Base-by-base conservation (phyloP, 2,888 invertebrate species). In the Scaptomyza polygonia region DNA sequence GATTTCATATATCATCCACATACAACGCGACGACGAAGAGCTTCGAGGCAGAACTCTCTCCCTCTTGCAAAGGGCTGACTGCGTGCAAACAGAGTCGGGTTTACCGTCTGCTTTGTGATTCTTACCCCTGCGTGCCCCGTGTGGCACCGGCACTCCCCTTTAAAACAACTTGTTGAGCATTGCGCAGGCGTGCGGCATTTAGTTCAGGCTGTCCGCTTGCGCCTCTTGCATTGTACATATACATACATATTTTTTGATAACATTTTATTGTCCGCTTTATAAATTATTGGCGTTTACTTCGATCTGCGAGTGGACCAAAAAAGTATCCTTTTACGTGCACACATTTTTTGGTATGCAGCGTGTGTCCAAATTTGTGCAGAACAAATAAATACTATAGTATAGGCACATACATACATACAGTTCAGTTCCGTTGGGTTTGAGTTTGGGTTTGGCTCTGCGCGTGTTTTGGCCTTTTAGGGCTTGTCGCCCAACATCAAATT, bases 221-320 rank as follows among this genome's bases (percentile, higher is more conserved):
- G 65, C 62, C 67, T 74, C 66, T 59, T 81, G 65, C 65, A 12
- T 16, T 45, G 11, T 44, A 5, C 30, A 16, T 14, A 12, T 85
- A 11, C 29, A 6, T 44, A 5, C 30, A 16, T 14, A 12, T 85
- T 69, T 82, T 86, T 73, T 81, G 87, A 81, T 87, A 85, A 87
- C 85, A 85, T 88, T 85, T 88, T 81, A 86, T 86, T 85, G 88
- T 88, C 78, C 74, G 84, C 87, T 86, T 86, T 83, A 83, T 83
- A 83, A 83, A 83, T 83, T 86, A 86, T 84, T 88, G 88, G 85
- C 87, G 88, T 86, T 86, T 83, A 83, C 57, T 16, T 14, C 29
- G 62, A 39, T 45, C 30, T 27, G 52, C 43, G 32, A 18, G 36
- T 66, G 57, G 3, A 56, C 66, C 75, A 82, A 86, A 86, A 67